phyloP scores from a whole-genome alignment of 2,888 invertebrate species.

The Boloria selene region DNA sequence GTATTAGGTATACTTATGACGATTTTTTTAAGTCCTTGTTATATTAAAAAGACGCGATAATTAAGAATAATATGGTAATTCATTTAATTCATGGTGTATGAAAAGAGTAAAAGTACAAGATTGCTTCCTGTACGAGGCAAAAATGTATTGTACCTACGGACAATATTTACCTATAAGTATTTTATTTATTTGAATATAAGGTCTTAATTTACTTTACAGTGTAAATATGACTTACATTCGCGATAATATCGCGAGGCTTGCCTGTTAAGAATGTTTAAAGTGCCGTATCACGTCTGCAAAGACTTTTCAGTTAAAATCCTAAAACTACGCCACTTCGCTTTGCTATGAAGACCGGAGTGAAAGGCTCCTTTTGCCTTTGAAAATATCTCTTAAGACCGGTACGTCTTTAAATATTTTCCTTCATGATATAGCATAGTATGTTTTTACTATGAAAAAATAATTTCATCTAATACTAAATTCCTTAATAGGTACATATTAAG shows the following conservation, averaged over 20 bases:
- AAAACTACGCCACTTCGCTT: slow-evolving; percentile 24
- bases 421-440: not conserved
- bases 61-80: too few species aligned
- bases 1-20: too few species aligned
- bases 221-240: not conserved
- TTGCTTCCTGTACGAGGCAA: too few species aligned
- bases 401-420: slow-evolving; percentile 13
- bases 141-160: too few species aligned
- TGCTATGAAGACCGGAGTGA: slow-evolving; percentile 6
- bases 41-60: too few species aligned
- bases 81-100: too few species aligned
- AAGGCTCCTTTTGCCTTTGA: slow-evolving; percentile 20
- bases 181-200: too few species aligned
- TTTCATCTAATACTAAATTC: not conserved
- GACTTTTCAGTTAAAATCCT: slow-evolving; percentile 23
- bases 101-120: too few species aligned
- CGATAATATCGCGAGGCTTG: slow-evolving; percentile 2
- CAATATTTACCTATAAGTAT: too few species aligned
- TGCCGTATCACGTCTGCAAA: slow-evolving; percentile 11
- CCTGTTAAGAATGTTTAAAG: slow-evolving; percentile 6
- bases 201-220: not conserved
- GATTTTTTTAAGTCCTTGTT: too few species aligned
- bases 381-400: slow-evolving; percentile 6
- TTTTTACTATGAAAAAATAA: slow-evolving; percentile 1
- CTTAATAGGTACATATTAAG: too few species aligned